A percentile compares a stretch with the other conserved stretches of the same genome.
These are phyloP conservation scores for Pygocentrus nattereri DNA, from an alignment of 2,797 vertebrate species.

Conservation along the genomic window DNA sequence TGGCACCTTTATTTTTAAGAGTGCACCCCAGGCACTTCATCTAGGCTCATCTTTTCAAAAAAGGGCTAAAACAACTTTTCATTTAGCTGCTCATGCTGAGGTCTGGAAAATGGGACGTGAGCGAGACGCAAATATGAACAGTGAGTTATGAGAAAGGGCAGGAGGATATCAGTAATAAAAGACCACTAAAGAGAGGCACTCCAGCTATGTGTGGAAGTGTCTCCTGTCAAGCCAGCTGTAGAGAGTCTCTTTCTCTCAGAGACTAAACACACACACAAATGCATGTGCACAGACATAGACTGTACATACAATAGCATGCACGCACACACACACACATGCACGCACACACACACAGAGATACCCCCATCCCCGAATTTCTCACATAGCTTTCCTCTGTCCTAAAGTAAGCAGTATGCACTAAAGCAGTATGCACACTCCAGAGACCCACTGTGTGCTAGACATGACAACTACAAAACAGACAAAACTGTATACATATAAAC, in stretches of 20 bases:
- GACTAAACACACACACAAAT: constrained; percentile 38
- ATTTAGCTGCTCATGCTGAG: constrained; percentile 47
- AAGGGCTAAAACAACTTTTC: constrained; percentile 18
- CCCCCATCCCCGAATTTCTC: constrained; percentile 60
- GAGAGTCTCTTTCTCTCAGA: constrained; percentile 45
- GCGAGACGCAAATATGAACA: constrained; percentile 66
- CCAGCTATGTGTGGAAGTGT: constrained; percentile 69
- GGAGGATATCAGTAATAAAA: constrained; percentile 77
- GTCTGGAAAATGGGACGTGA: constrained; percentile 64
- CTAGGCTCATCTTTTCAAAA: constrained; percentile 7
- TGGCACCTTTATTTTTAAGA: not conserved
- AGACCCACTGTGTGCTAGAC: constrained; percentile 31
- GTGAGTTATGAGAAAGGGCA: constrained; percentile 70
- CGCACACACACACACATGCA: constrained; percentile 38
- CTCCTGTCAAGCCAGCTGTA: constrained; percentile 64
- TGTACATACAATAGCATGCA: constrained; percentile 20
- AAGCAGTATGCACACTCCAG: constrained; percentile 26
- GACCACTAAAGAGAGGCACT: constrained; percentile 66
- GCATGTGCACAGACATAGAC: constrained; percentile 35
- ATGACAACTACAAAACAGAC: constrained; percentile 33
- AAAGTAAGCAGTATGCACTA: constrained; percentile 32
- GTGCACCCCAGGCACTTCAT: constrained; percentile 1
- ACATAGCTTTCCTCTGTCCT: constrained; percentile 61
- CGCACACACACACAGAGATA: constrained; percentile 36
- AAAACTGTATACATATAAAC: constrained; percentile 18